These are phyloP conservation scores for Drosophila guanche DNA, from an alignment of 1,140 invertebrate species.

Conservation along the genomic window DNA sequence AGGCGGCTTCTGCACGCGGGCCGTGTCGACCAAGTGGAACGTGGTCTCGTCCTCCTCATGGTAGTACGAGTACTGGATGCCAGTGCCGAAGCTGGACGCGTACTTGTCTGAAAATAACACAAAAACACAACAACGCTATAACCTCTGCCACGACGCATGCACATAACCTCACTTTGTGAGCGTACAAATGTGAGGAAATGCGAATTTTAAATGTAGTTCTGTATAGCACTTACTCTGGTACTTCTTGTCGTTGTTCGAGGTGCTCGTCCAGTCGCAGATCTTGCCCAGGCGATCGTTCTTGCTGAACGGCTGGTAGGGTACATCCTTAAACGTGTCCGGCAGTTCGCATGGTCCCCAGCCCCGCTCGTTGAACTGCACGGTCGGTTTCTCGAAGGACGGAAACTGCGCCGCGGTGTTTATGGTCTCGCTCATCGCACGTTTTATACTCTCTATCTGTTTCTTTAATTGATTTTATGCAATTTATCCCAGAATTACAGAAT, in stretches of 20 bases:
- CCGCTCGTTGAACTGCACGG: constrained; percentile 81
- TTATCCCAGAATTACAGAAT: constrained; percentile 8
- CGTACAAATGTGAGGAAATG: constrained; percentile 15
- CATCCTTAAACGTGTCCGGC: constrained; percentile 97
- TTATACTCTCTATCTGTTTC: constrained; percentile 19
- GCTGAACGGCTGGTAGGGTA: constrained; percentile 99
- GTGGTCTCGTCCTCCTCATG: constrained; percentile 99
- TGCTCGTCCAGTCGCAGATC: constrained; percentile 98
- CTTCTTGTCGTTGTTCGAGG: constrained; percentile 97
- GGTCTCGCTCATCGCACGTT: constrained; percentile 75
- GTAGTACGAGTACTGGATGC: constrained; percentile 98
- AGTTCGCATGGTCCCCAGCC: constrained; percentile 98
- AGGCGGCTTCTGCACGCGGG: constrained; percentile 94
- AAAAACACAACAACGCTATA: not conserved
- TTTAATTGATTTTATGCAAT: constrained; percentile 17
- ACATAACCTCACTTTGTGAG: constrained; percentile 74
- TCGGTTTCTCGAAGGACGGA: constrained; percentile 78
- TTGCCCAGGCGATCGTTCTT: constrained; percentile 98
- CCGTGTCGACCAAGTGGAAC: constrained; percentile 98
- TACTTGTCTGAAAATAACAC: constrained; percentile 91
- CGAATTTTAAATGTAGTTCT: not conserved
- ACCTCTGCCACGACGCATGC: constrained; percentile 66
- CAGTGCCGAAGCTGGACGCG: constrained; percentile 96
- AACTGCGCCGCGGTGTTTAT: constrained; percentile 71
- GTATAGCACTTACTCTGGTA: constrained; percentile 91